Evolutionary conservation across 2,888 invertebrate genomes (phyloP).

Genomic region (Drosophila neotestacea): DNA sequence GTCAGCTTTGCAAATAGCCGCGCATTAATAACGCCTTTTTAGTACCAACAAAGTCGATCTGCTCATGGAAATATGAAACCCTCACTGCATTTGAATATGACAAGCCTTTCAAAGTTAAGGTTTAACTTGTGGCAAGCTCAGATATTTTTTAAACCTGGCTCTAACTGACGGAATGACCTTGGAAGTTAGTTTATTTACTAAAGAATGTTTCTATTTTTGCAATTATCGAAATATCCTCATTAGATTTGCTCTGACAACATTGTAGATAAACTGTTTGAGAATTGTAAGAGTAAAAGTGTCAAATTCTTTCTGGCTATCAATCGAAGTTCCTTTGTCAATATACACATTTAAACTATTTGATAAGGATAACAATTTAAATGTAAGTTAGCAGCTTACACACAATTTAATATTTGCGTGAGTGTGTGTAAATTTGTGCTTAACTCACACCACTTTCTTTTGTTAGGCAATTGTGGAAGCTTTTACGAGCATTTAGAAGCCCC

Average conservation of each 20-base stretch:
- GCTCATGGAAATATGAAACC: conserved; percentile 33
- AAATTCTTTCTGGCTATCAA: too few relatives aligned
- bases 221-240: too few relatives aligned
- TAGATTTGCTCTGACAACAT: too few relatives aligned
- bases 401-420: conserved; percentile 1
- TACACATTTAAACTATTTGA: too few relatives aligned
- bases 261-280: too few relatives aligned
- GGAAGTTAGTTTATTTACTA: too few relatives aligned
- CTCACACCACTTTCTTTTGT: background rate
- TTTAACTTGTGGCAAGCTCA: background rate
- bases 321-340: background rate
- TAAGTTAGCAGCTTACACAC: background rate
- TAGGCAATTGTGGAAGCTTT: conserved; percentile 36
- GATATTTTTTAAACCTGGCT: background rate
- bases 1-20: conserved; percentile 70
- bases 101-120: conserved; percentile 7
- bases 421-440: background rate
- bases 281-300: too few relatives aligned
- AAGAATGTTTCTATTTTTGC: too few relatives aligned
- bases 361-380: background rate
- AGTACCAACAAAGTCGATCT: conserved; percentile 28
- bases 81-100: background rate
- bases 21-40: conserved; percentile 72
- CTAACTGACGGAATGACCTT: too few relatives aligned
- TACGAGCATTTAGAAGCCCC: conserved; percentile 49